A percentile compares a stretch with the other conserved stretches of the same genome.
These are phyloP conservation scores for Epsilonema sp. DNA, from an alignment of 2,888 invertebrate genomes.

Conservation along the genomic window DNA sequence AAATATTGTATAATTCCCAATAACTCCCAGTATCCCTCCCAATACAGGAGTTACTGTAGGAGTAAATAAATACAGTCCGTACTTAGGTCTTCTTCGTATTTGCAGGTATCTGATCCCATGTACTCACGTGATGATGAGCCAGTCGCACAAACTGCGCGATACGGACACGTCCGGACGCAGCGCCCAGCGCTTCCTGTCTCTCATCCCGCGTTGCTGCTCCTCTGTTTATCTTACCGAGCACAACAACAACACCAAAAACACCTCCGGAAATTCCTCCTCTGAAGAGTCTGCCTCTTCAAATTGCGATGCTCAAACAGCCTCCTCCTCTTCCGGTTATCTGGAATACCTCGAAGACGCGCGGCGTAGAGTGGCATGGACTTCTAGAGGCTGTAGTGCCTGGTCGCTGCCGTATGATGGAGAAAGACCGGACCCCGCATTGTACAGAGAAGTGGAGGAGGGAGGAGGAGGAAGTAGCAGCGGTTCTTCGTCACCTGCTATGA, in stretches of 20 bases:
- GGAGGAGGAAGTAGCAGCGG: background rate
- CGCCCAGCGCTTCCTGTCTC: conserved; percentile 51
- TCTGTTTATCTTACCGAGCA: no score
- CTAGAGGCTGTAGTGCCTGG: conserved; percentile 2
- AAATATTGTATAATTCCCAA: no score
- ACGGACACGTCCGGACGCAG: conserved; percentile 51
- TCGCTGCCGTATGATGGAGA: conserved; percentile 8
- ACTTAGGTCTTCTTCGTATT: no score
- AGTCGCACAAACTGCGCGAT: conserved; percentile 47
- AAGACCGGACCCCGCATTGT: conserved; percentile 6
- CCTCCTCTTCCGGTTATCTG: background rate
- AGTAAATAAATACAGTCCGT: no score
- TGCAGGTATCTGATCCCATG: conserved; percentile 56
- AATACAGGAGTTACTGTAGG: no score
- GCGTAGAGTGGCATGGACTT: background rate
- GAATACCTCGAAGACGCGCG: conserved; percentile 5
- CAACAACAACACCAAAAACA: no score
- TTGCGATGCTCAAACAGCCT: no score
- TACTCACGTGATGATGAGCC: conserved; percentile 59
- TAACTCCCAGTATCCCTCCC: no score
- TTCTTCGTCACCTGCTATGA: conserved; percentile 14
- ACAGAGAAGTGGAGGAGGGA: background rate
- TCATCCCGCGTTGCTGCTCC: conserved; percentile 42
- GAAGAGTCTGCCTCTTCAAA: no score
- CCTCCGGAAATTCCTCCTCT: no score